Conservation (phyloP, 2,888 invertebrate genomes). For the Anoncus sp. region DNA sequence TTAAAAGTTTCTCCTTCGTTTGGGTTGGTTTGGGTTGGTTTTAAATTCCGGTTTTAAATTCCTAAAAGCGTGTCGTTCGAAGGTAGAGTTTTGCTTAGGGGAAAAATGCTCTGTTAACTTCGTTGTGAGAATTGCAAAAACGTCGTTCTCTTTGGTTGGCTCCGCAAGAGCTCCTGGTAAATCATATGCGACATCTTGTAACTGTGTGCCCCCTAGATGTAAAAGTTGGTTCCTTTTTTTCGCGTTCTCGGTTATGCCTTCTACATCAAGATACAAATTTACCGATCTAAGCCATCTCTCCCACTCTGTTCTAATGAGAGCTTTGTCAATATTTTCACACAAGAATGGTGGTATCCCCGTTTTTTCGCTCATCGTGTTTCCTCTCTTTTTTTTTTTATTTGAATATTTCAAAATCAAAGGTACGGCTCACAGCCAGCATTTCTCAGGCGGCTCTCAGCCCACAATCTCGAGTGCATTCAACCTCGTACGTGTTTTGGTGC, state of each 20-base stretch:
- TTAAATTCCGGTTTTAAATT: conserved; percentile 70
- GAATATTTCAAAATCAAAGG: conserved; percentile 11
- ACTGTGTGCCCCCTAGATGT: conserved; percentile 12
- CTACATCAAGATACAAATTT: conserved; percentile 24
- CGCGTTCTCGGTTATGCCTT: conserved; percentile 20
- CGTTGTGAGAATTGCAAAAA: conserved; percentile 1
- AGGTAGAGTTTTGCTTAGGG: conserved; percentile 72
- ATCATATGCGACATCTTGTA: conserved; percentile 42
- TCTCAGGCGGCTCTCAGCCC: neutral
- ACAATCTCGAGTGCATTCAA: conserved; percentile 1
- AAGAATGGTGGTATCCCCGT: conserved; percentile 12
- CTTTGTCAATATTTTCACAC: conserved; percentile 14
- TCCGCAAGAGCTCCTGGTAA: conserved; percentile 33
- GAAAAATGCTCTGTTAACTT: conserved; percentile 72
- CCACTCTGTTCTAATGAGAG: conserved; percentile 6
- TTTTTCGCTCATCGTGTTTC: conserved; percentile 4
- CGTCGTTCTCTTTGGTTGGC: conserved; percentile 1
- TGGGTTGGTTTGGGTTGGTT: no score
- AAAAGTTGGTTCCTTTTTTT: conserved; percentile 3
- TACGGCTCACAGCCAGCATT: conserved; percentile 11
- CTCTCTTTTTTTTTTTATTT: neutral
- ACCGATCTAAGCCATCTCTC: conserved; percentile 17
- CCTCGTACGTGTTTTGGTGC: conserved; percentile 9
- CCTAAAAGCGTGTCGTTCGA: conserved; percentile 75
- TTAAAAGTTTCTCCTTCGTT: conserved; percentile 71